Evolutionary conservation across 2,113 vertebrate genomes (phyloP).

Genomic region (Sarotherodon lohbergeri): DNA sequence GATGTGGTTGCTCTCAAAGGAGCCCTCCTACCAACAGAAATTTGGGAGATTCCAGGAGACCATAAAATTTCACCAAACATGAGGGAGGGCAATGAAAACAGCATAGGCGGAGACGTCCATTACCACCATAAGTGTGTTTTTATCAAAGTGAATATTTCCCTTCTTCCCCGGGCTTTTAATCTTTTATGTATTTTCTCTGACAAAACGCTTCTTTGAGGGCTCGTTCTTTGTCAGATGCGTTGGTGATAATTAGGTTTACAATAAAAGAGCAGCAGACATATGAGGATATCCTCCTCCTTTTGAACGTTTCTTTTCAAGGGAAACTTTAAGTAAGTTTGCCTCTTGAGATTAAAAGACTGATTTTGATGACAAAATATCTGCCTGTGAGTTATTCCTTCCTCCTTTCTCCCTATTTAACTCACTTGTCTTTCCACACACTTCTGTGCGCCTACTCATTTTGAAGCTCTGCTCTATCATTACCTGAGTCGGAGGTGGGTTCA

Average conservation of each 20-base stretch:
- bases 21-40: conserved; percentile 38
- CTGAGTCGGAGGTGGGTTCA: conserved; percentile 35
- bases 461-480: conserved; percentile 60
- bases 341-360: conserved; percentile 13
- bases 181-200: conserved; percentile 52
- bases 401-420: conserved; percentile 29
- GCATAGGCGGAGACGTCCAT: conserved; percentile 12
- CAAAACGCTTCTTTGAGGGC: conserved; percentile 33
- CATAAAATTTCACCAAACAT: conserved; percentile 34
- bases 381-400: conserved; percentile 29
- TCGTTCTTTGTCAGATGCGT: conserved; percentile 30
- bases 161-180: conserved; percentile 27
- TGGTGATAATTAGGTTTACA: conserved; percentile 54
- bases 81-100: conserved; percentile 39
- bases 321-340: conserved; percentile 30
- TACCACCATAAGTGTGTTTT: conserved; percentile 32
- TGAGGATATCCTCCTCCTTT: conserved; percentile 23
- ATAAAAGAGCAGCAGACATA: conserved; percentile 24
- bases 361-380: neutral
- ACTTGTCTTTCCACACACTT: conserved; percentile 36
- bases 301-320: conserved; percentile 16
- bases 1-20: conserved; percentile 42
- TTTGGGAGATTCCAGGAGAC: conserved; percentile 52
- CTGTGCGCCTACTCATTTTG: conserved; percentile 56
- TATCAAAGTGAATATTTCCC: conserved; percentile 58